Conservation (phyloP, 2,797 vertebrate genomes). For the Lepus oiostolus region DNA sequence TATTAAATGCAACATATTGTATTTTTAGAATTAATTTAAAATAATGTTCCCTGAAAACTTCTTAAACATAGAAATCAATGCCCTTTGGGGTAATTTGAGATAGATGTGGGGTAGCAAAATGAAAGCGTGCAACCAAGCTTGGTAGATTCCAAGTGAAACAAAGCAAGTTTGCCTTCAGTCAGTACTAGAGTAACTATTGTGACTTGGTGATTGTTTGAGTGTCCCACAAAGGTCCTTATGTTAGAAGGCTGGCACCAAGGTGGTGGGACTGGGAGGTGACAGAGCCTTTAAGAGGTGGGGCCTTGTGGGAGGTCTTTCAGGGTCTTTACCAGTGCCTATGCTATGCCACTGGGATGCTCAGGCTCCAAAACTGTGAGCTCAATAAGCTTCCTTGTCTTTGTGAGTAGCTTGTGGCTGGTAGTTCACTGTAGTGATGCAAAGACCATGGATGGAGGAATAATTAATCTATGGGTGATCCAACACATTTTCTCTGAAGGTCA, state of each 20-base stretch:
- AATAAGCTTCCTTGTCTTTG: too few species aligned
- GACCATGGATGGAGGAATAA: not conserved
- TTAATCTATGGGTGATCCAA: not conserved
- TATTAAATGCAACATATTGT: slow-evolving; percentile 17
- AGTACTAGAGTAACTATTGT: not conserved
- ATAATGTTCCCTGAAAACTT: not conserved
- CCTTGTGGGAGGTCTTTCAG: too few species aligned
- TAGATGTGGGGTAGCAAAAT: not conserved
- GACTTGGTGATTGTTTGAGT: too few species aligned
- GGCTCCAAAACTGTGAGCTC: too few species aligned
- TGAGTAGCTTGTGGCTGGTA: too few species aligned
- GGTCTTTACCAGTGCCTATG: too few species aligned
- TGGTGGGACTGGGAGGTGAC: too few species aligned
- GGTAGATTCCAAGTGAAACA: slow-evolving; percentile 1
- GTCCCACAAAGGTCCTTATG: too few species aligned
- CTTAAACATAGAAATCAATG: not conserved
- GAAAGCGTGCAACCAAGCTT: not conserved
- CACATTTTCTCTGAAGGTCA: not conserved
- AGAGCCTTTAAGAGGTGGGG: too few species aligned
- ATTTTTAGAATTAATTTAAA: slow-evolving; percentile 54
- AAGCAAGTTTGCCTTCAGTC: not conserved
- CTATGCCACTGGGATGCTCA: too few species aligned
- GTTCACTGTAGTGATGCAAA: too few species aligned
- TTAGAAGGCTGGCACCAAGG: too few species aligned
- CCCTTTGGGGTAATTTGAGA: slow-evolving; percentile 4